Base-by-base conservation (phyloP, 2,888 invertebrate genomes). In the Spisula subtruncata region DNA sequence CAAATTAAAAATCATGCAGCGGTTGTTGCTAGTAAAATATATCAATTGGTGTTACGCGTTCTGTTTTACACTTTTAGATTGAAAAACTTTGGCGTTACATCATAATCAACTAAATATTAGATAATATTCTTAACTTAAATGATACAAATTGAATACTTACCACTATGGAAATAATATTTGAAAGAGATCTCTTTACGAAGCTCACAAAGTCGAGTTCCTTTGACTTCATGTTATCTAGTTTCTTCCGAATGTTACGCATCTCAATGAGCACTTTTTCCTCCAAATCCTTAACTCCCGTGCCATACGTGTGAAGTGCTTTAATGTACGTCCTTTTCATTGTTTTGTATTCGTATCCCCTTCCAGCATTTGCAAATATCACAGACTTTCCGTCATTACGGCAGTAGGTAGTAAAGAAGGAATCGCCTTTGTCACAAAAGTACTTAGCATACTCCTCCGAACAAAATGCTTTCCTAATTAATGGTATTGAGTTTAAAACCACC, bases 231-330 rank as follows among this genome's bases (percentile, higher is more conserved):
- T 8, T 25, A 14, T 66, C 46, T 6, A 83, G 66, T 16, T 46
- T 60, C 5, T 46, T 20, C 8, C 18, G 16, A 0, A 83, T 41
- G n/a, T 66, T 83, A 1, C 18, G 0, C 66, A 83, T 41, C 46
- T 83, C 83, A 8, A 46, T 16, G 25, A 83, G 46, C 0, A 83
- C 66, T 10, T 83, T 66, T 5, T 83, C 41, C n/a, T 41, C 66
- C n/a, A 41, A 25, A 6, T 81, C 16, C 16, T 81, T 46, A n/a
- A 81, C n/a, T 81, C 83, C 66, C 25, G n/a, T 46, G 1, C 75
- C 75, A 35, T 75, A 32, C 35, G 60, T 35, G n/a, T 83, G 82
- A 0, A 83, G n/a, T 20, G 82, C 82, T 20, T 56, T 35, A 35
- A 60, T 41, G 35, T 20, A 82, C 0, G 18, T 29, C 41, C 35